Conservation (phyloP, 2,113 vertebrate genomes). For the Anhinga anhinga region DNA sequence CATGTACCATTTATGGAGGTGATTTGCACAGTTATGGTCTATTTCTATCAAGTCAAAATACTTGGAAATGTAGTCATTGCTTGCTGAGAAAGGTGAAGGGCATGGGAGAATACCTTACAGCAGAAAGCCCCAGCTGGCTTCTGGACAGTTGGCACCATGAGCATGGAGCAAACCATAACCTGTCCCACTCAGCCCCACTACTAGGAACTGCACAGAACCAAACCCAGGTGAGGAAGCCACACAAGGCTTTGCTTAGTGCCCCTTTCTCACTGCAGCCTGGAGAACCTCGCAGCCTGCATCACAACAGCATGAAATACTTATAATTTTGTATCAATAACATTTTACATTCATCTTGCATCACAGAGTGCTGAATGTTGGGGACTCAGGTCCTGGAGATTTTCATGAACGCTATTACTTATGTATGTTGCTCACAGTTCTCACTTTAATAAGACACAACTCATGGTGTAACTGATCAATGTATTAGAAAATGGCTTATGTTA, state of each 20-base stretch:
- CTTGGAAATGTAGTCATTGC: not conserved
- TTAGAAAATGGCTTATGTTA: not conserved
- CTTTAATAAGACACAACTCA: not conserved
- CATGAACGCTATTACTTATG: not conserved
- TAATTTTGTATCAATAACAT: not conserved
- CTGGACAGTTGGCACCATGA: not conserved
- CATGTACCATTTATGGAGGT: not conserved
- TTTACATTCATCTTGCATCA: not conserved
- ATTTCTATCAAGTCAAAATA: not conserved
- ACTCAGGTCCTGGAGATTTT: not conserved
- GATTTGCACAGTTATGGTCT: not conserved
- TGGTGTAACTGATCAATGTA: not conserved
- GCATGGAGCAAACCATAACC: not conserved
- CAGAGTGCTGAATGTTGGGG: not conserved
- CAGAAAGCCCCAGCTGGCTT: not conserved
- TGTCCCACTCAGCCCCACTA: not conserved
- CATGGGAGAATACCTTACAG: not conserved
- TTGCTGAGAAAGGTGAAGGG: not conserved
- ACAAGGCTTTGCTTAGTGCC: not conserved
- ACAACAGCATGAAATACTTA: not conserved
- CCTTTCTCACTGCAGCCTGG: not conserved
- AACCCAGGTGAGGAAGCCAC: not conserved
- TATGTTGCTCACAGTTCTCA: not conserved
- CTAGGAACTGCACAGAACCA: not conserved
- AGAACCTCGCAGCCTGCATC: not conserved